Conservation (phyloP, 1,140 invertebrate genomes). For the Potamilus streckersoni region DNA sequence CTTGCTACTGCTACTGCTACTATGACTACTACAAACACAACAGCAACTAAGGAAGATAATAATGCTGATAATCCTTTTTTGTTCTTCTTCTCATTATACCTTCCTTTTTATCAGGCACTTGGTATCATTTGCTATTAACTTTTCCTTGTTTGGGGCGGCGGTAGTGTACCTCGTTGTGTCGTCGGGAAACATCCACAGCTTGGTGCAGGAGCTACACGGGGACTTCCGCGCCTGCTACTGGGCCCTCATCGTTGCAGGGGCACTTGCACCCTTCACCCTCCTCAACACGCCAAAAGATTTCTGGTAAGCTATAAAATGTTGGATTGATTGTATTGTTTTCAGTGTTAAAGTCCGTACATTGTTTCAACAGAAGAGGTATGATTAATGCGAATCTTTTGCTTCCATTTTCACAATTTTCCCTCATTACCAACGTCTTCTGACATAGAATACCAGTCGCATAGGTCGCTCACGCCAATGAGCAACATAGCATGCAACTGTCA, state of each 20-base stretch:
- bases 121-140: constrained; percentile 71
- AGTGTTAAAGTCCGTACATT: constrained; percentile 11
- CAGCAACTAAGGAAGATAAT: background rate
- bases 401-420: too few species aligned
- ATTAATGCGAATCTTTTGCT: background rate
- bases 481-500: too few species aligned
- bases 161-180: constrained; percentile 79
- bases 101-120: constrained; percentile 42
- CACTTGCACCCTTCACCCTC: constrained; percentile 76
- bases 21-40: constrained; percentile 13
- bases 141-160: constrained; percentile 77
- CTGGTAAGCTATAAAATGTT: constrained; percentile 14
- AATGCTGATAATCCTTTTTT: constrained; percentile 22
- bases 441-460: too few species aligned
- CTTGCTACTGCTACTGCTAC: constrained; percentile 4
- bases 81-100: background rate
- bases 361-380: background rate
- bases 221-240: constrained; percentile 72
- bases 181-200: constrained; percentile 67
- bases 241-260: constrained; percentile 74
- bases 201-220: constrained; percentile 68
- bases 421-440: too few species aligned
- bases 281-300: constrained; percentile 60
- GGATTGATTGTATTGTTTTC: too few species aligned
- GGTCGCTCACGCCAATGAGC: too few species aligned